These are phyloP conservation scores for Caracal caracal DNA, from an alignment of 2,113 vertebrate species.

Conservation along the genomic window DNA sequence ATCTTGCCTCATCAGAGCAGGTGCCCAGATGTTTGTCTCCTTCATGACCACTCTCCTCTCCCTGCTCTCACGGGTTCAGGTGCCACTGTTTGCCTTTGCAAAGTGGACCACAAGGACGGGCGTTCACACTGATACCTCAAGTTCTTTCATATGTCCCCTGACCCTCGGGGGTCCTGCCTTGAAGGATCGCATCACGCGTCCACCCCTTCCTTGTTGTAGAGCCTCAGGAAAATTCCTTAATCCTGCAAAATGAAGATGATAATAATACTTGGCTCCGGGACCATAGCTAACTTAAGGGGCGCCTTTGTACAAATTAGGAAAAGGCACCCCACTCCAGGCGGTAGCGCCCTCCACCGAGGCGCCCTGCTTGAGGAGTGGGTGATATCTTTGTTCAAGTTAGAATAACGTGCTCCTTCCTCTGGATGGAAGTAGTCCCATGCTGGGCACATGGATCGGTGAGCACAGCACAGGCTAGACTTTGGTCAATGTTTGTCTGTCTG, in stretches of 20 bases:
- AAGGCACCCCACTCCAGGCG: not conserved
- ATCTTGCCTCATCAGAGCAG: not conserved
- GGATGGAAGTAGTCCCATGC: not conserved
- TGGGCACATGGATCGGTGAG: not conserved
- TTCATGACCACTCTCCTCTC: not conserved
- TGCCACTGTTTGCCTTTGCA: not conserved
- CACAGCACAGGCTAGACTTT: not conserved
- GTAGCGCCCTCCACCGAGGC: not conserved
- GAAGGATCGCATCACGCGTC: not conserved
- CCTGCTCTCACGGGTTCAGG: not conserved
- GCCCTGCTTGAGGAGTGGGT: not conserved
- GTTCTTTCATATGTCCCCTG: not conserved
- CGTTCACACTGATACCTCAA: not conserved
- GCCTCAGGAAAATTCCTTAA: not conserved
- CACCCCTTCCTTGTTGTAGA: not conserved
- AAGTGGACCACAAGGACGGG: not conserved
- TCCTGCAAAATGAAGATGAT: not conserved
- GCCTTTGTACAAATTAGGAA: not conserved
- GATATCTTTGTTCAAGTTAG: not conserved
- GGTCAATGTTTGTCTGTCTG: not conserved
- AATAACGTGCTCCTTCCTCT: not conserved
- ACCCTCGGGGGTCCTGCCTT: not conserved
- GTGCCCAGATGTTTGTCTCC: not conserved
- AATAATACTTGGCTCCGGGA: not conserved
- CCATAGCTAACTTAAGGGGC: fast-evolving